Evolutionary conservation across 2,888 invertebrate genomes (phyloP).

Genomic region (Thereva nobilitata): DNA sequence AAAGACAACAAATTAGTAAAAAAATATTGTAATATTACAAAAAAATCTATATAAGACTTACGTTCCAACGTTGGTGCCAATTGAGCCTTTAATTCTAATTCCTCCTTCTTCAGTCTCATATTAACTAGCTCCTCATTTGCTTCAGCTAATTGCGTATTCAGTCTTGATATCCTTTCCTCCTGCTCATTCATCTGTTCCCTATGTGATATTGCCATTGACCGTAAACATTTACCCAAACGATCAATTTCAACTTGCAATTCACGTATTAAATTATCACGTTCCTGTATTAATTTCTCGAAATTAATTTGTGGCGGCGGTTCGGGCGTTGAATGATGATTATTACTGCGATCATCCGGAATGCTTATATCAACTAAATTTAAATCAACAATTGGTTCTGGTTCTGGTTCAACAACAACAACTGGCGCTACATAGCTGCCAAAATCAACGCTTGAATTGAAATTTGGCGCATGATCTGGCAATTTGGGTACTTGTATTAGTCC

Average conservation of each 20-base stretch:
- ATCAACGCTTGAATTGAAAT: constrained; percentile 88
- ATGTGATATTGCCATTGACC: constrained; percentile 42
- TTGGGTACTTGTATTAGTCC: constrained; percentile 91
- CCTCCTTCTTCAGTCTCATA: constrained; percentile 51
- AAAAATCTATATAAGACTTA: constrained; percentile 51
- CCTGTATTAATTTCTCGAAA: constrained; percentile 57
- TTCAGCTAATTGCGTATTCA: constrained; percentile 50
- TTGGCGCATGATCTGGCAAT: constrained; percentile 91
- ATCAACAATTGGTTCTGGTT: constrained; percentile 56
- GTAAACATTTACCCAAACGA: constrained; percentile 43
- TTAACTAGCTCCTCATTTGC: constrained; percentile 51
- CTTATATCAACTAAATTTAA: constrained; percentile 53
- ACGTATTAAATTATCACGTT: constrained; percentile 76
- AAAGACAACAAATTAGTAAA: constrained; percentile 31
- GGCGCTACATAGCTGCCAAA: constrained; percentile 93
- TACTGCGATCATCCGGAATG: constrained; percentile 37
- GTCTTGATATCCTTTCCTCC: constrained; percentile 48
- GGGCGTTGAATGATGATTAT: constrained; percentile 33
- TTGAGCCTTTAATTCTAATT: constrained; percentile 52
- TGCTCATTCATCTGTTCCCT: constrained; percentile 44
- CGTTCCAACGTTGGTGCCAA: constrained; percentile 62
- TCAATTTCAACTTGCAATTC: constrained; percentile 72
- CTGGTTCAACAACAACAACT: constrained; percentile 79
- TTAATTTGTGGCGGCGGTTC: constrained; percentile 52
- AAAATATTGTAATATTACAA: constrained; percentile 1